Evolutionary conservation across 2,888 invertebrate species (phyloP).

Genomic region (Epinotia nisella): DNA sequence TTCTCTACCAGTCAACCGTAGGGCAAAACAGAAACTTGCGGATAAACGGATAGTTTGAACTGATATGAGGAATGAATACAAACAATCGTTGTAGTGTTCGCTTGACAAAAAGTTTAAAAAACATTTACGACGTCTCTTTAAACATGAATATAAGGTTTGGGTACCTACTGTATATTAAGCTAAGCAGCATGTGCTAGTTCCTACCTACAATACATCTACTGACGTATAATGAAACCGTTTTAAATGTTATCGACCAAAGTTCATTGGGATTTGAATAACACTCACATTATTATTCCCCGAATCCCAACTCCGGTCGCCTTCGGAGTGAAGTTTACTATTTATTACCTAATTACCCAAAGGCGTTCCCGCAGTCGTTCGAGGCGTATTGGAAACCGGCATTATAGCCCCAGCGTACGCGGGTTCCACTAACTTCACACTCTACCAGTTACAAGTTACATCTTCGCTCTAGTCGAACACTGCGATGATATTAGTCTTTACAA

Average conservation of each 20-base stretch:
- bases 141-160: too few species aligned
- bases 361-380: conserved; percentile 28
- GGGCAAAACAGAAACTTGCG: too few species aligned
- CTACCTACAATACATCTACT: too few species aligned
- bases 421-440: conserved; percentile 40
- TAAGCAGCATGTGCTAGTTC: too few species aligned
- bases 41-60: too few species aligned
- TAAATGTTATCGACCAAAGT: not conserved
- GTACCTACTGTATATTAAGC: too few species aligned
- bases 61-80: too few species aligned
- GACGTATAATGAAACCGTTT: not conserved
- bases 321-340: conserved; percentile 37
- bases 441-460: conserved; percentile 35
- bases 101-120: too few species aligned
- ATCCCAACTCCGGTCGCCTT: not conserved
- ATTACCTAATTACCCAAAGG: conserved; percentile 39
- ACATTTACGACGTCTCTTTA: too few species aligned
- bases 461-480: conserved; percentile 34
- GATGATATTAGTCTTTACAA: conserved; percentile 43
- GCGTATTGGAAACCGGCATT: conserved; percentile 41
- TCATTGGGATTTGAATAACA: not conserved
- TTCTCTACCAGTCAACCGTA: too few species aligned
- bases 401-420: conserved; percentile 29
- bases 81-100: too few species aligned
- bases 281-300: not conserved